Conservation (phyloP, 2,888 invertebrate species). For the Cataglyphis altisquamis region DNA sequence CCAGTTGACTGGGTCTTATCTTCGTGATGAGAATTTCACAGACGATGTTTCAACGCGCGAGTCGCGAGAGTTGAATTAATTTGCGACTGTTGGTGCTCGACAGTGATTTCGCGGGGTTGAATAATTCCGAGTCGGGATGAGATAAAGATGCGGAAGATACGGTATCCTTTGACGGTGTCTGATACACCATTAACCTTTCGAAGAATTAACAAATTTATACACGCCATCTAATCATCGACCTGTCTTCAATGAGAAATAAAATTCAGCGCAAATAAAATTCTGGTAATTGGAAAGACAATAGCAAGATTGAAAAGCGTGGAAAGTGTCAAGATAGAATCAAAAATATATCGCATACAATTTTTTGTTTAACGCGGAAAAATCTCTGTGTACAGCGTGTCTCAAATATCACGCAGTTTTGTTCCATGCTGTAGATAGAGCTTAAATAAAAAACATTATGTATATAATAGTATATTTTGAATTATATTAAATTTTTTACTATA, state of each 20-base stretch:
- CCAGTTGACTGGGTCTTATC: slow-evolving; percentile 39
- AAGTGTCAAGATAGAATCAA: slow-evolving; percentile 58
- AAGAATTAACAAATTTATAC: slow-evolving; percentile 80
- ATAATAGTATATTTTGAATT: not conserved
- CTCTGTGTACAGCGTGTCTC: not conserved
- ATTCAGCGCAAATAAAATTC: slow-evolving; percentile 33
- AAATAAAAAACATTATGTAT: not conserved
- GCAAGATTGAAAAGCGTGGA: slow-evolving; percentile 49
- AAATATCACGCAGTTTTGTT: not conserved
- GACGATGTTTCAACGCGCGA: slow-evolving; percentile 43
- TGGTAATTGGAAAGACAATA: slow-evolving; percentile 76
- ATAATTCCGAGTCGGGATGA: slow-evolving; percentile 43
- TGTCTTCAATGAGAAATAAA: slow-evolving; percentile 65
- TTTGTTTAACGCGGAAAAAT: slow-evolving; percentile 8
- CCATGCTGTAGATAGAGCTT: not conserved
- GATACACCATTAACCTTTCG: slow-evolving; percentile 77
- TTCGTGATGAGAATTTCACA: slow-evolving; percentile 51
- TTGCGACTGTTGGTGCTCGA: slow-evolving; percentile 37
- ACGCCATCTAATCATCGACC: slow-evolving; percentile 77
- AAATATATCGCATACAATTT: not conserved
- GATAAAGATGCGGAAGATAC: slow-evolving; percentile 38
- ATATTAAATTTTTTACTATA: not conserved
- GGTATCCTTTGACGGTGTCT: slow-evolving; percentile 47
- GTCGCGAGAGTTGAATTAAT: slow-evolving; percentile 49
- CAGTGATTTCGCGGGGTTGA: slow-evolving; percentile 50